These are phyloP conservation scores for Yponomeuta malinellus DNA, from an alignment of 2,888 invertebrate genomes.

Conservation along the genomic window DNA sequence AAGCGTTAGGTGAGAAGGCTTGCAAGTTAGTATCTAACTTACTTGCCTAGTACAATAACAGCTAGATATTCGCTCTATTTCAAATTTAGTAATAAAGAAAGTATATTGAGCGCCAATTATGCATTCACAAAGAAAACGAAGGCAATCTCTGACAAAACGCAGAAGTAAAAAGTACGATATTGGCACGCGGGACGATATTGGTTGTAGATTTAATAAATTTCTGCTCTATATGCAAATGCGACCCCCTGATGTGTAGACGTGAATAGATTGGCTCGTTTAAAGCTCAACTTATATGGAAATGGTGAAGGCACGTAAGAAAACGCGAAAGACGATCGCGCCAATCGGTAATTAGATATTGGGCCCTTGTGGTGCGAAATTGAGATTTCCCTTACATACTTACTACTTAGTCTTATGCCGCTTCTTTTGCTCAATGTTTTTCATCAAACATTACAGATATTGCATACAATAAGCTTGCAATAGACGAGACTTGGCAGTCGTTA, in stretches of 20 bases:
- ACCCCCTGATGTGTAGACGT: constrained; percentile 76
- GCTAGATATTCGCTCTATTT: no score
- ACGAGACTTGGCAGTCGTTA: background rate
- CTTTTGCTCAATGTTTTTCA: no score
- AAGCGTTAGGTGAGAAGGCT: no score
- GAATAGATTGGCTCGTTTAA: constrained; percentile 76
- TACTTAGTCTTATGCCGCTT: no score
- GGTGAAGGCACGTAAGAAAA: constrained; percentile 75
- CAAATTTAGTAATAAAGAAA: background rate
- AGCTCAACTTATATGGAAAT: constrained; percentile 76
- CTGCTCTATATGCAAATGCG: constrained; percentile 76
- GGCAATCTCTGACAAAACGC: constrained; percentile 19
- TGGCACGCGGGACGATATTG: constrained; percentile 67
- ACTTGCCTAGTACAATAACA: no score
- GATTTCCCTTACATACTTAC: constrained; percentile 46
- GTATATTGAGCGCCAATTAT: background rate
- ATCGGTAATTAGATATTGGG: constrained; percentile 74
- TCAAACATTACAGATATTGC: no score
- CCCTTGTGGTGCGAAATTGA: constrained; percentile 40
- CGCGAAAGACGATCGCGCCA: constrained; percentile 68
- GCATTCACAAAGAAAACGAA: constrained; percentile 5
- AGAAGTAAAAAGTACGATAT: constrained; percentile 69
- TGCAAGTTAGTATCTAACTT: no score
- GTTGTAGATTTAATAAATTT: constrained; percentile 77
- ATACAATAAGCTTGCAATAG: no score